Evolutionary conservation across 2,888 invertebrate species (phyloP), one percentile per base, ranked within the genome.

Genomic region (Nasonia oneida): DNA sequence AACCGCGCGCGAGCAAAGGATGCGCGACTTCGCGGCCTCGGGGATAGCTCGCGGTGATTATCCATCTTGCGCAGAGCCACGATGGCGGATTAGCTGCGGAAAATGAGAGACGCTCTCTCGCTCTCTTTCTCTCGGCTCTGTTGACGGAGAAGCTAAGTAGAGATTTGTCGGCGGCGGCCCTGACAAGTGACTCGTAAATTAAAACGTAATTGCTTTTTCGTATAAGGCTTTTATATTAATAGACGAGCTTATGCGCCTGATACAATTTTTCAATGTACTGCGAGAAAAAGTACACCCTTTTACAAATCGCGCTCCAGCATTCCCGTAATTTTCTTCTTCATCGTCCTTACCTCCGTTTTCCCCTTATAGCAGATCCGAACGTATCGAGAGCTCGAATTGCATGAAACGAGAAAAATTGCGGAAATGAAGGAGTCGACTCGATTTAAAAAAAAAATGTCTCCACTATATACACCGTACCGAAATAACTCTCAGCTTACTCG

Each of bases 401-500:
- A 18, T 47, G n/a, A 29, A 29, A 12, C 23, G 61, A 42, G 57
- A 64, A 47, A 84, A 57, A 76, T 70, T 10, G 18, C n/a, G 76
- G n/a, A 77, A 81, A 77, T 50, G 37, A 85, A 75, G n/a, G 18
- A 50, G 67, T 14, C 50, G 64, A 53, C 39, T 75, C 33, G 57
- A 75, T 84, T 80, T 42, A 23, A 80, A 75, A 75, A 75, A 75
- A 80, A 67, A 67, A 61, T 0, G 33, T 67, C 23, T 74, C 42
- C 18, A 4, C 47, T 15, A 29, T 29, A 29, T 29, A 29, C 29
- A 70, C 23, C 39, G 23, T 29, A 70, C 71, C 29, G n/a, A 71
- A 78, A 57, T 77, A 71, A 61, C 71, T 61, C 23, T 67, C 8
- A 3, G 29, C n/a, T 5, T 42, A n/a, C 18, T 37, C 37, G 18